Evolutionary conservation across 2,797 vertebrate genomes (phyloP), one percentile per base, ranked within the genome.

Genomic region (Lepus townsendii): DNA sequence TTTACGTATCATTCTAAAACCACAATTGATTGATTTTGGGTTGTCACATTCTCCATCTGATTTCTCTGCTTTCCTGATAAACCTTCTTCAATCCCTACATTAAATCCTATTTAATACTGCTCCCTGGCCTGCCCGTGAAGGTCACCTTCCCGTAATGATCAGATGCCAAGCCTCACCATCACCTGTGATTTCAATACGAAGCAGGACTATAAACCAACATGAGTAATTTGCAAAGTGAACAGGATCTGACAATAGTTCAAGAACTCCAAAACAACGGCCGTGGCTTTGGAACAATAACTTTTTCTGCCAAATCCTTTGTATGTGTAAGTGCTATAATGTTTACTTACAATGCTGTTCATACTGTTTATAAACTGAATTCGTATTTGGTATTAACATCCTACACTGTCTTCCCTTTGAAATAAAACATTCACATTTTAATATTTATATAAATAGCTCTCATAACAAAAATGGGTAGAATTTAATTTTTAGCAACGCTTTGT

Each of bases 141-240:
- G 66, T 92, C n/a, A 92, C 54, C 26, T 88, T 93, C 76, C 83
- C 26, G 20, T 88, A 77, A 76, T 27, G 69, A 76, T 77, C 32
- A 82, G 35, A 52, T 4, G 38, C 57, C 62, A 90, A 87, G 17
- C 30, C 50, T 77, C 72, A 30, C 26, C 26, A 71, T 92, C 5
- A 52, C 30, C 83, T 86, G 30, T n/a, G 26, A 94, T 83, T 93
- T 91, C 32, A 82, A 60, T 60, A 50, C 47, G 35, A 95, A 82
- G 13, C 87, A 32, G 57, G n/a, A 72, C 22, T 76, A 60, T 65
- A 91, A 93, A 32, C 22, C 62, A 95, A 65, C 76, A 30, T 88
- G 47, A 86, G 26, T 78, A 50, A 42, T 91, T 94, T 89, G 95
- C 89, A 84, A 69, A 86, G n/a, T 93, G 60, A 93, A 79, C 20